Conservation (phyloP, 2,797 vertebrate species). For the Todus mexicanus region DNA sequence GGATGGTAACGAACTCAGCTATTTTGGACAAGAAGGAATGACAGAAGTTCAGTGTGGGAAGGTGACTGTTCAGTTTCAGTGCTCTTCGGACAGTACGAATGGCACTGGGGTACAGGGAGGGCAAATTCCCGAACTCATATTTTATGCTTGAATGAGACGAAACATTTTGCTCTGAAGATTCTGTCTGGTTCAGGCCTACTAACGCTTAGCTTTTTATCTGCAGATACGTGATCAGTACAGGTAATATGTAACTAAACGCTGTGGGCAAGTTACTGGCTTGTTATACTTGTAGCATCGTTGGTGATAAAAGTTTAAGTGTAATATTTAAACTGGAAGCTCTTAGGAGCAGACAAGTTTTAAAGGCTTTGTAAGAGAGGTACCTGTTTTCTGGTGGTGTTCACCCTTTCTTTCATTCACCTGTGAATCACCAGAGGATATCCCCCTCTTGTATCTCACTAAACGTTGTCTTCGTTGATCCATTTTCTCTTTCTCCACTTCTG, state of each 20-base stretch:
- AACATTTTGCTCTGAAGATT: constrained; percentile 11
- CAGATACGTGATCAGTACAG: constrained; percentile 49
- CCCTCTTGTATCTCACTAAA: background rate
- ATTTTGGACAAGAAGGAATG: constrained; percentile 98
- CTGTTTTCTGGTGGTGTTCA: background rate
- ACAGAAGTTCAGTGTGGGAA: constrained; percentile 98
- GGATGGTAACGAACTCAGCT: constrained; percentile 95
- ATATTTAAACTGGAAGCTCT: constrained; percentile 62
- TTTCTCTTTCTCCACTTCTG: background rate
- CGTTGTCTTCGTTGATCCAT: background rate
- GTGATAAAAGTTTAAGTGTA: constrained; percentile 64
- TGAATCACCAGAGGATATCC: background rate
- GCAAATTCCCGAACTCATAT: constrained; percentile 97
- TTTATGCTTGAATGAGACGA: constrained; percentile 85
- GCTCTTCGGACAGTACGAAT: constrained; percentile 97
- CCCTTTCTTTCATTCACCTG: background rate
- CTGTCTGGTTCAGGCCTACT: constrained; percentile 32
- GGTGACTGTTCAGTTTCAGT: constrained; percentile 98
- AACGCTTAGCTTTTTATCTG: constrained; percentile 61
- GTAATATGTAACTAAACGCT: constrained; percentile 56
- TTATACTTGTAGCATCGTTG: constrained; percentile 49
- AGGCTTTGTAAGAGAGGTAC: constrained; percentile 34
- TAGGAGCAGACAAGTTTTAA: constrained; percentile 40
- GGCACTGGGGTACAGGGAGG: constrained; percentile 97
- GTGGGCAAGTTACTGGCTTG: constrained; percentile 49